Evolutionary conservation across 2,797 vertebrate species (phyloP).

Genomic region (Hemibagrus guttatus): DNA sequence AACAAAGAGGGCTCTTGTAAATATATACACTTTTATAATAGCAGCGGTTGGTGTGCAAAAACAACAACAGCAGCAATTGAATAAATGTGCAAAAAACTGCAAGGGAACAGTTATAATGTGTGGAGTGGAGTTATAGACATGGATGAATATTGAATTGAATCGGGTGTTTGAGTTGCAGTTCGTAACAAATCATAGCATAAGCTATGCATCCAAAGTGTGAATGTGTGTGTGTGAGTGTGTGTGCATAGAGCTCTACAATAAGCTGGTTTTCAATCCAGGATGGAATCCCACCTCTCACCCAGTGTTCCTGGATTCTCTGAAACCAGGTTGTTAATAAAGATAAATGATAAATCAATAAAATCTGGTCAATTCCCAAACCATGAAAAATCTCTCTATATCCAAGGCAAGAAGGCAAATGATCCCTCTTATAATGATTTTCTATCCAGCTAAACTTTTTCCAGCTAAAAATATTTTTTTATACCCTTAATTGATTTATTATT

Average conservation of each 20-base stretch:
- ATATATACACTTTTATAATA: too few relatives aligned
- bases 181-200: too few relatives aligned
- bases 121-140: too few relatives aligned
- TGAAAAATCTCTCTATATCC: not conserved
- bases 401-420: not conserved
- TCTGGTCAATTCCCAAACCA: not conserved
- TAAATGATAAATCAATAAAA: not conserved
- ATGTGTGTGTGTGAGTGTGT: not conserved
- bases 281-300: not conserved
- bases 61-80: too few relatives aligned
- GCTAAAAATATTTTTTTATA: not conserved
- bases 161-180: too few relatives aligned
- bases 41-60: too few relatives aligned
- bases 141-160: too few relatives aligned
- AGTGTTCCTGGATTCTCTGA: not conserved
- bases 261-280: not conserved
- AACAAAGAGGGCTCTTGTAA: too few relatives aligned
- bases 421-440: not conserved
- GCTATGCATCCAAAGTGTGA: not conserved
- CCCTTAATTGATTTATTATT: not conserved
- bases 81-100: too few relatives aligned
- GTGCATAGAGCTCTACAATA: not conserved
- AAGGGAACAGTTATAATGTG: too few relatives aligned
- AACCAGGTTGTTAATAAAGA: not conserved
- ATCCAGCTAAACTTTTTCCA: too few relatives aligned